Conservation (phyloP, 2,113 vertebrate species). For the Acrocephalus arundinaceus region DNA sequence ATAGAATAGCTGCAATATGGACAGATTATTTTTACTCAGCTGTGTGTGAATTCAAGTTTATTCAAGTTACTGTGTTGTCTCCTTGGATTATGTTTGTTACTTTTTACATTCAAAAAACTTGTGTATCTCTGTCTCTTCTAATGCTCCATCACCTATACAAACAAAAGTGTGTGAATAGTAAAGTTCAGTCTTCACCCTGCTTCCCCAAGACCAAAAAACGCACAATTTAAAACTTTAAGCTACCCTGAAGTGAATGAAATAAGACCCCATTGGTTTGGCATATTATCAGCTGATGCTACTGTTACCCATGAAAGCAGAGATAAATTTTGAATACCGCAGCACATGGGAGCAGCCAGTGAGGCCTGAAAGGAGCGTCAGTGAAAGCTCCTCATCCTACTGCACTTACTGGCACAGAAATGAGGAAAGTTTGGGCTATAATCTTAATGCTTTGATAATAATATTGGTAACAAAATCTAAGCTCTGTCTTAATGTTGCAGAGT, state of each 20-base stretch:
- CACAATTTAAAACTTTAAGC: neutral
- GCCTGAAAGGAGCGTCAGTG: neutral
- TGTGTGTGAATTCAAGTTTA: neutral
- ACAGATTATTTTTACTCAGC: neutral
- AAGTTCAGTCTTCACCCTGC: neutral
- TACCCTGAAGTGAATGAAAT: neutral
- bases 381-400: neutral
- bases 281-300: constrained; percentile 5
- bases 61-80: neutral
- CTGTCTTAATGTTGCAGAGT: neutral
- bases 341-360: neutral
- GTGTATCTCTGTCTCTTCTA: neutral
- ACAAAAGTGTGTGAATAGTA: neutral
- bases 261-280: neutral
- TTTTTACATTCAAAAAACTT: neutral
- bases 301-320: neutral
- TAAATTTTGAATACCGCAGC: neutral
- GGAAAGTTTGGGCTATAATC: neutral
- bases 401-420: neutral
- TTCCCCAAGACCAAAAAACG: neutral
- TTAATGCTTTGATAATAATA: neutral
- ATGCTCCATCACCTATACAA: neutral
- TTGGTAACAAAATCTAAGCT: neutral
- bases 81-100: neutral
- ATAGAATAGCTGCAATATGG: neutral